Base-by-base conservation (phyloP, 2,797 vertebrate genomes). In the Trachops cirrhosus region DNA sequence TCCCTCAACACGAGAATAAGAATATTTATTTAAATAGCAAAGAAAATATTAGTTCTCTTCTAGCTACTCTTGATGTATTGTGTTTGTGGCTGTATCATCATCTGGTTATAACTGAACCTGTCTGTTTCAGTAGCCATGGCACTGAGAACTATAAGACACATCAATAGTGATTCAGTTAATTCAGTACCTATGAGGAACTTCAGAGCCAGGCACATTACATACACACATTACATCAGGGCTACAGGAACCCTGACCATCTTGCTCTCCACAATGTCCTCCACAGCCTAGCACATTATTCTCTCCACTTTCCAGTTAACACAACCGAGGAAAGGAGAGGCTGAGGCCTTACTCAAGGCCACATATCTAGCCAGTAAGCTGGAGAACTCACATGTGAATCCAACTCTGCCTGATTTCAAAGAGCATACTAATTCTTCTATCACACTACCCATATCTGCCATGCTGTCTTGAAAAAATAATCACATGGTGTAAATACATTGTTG, bases 21-120 rank as follows among this genome's bases (percentile, higher is more conserved):
- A 34, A 54, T 88, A 85, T 80, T 86, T 88, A 85, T 75, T 86
- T 21, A 70, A 95, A 64, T 4, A 32, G 5, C 16, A 59, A 4
- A 59, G 34, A 75, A 90, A 92, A 52, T 21, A 64, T 4, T 52
- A 37, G 54, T 64, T 64, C 5, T 12, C 74, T 7, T 39, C 16
- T 26, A 59, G 7, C 29, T 74, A 46, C 41, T 46, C n/a, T 26
- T 68, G 29, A 71, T 32, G 2, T 73, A 22, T 44, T n/a, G 64
- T 59, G 34, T 41, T 86, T 92, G 2, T 19, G 46, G 32, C 15
- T 26, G 4, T 19, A 48, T 21, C 37, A 79, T 22, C 62, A 44
- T 44, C 18, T 83, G 39, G 16, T 57, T 57, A 77, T 24, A 80
- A 88, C 0, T 85, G n/a, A 87, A 50, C 57, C 64, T 67, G 29